Conservation (phyloP, 2,888 invertebrate species). For the Philaethria dido region DNA sequence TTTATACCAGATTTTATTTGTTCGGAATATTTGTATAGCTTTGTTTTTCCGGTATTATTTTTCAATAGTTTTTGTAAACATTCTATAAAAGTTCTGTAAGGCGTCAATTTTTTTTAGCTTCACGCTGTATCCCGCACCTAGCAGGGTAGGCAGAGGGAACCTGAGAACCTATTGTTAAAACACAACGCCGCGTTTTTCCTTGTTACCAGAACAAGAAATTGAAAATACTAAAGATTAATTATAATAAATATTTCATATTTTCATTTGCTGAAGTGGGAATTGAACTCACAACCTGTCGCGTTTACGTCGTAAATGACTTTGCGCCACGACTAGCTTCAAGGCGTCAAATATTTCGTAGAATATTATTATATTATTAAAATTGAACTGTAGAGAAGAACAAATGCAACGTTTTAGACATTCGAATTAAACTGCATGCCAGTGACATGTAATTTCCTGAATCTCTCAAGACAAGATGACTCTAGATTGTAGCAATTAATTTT, state of each 20-base stretch:
- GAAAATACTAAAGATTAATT: no score
- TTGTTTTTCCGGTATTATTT: slow-evolving; percentile 15
- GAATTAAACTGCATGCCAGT: slow-evolving; percentile 5
- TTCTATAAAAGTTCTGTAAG: background rate
- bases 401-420: background rate
- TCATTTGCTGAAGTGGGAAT: no score
- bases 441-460: slow-evolving; percentile 27
- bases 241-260: no score
- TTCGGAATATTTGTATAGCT: slow-evolving; percentile 8
- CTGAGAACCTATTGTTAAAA: no score
- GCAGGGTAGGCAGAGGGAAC: no score
- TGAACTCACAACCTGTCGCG: no score
- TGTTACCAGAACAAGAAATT: no score
- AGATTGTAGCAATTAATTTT: slow-evolving; percentile 39
- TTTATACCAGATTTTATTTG: slow-evolving; percentile 24
- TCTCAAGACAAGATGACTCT: slow-evolving; percentile 24
- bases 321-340: no score
- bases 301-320: no score
- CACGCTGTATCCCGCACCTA: no score
- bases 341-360: background rate
- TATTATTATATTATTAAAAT: background rate
- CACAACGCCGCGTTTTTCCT: no score
- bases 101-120: background rate
- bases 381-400: background rate
- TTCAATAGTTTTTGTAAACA: slow-evolving; percentile 8